Evolutionary conservation across 92 coral and sea anemone species (phyloP).

Genomic region (Umimayanthus chanpuru): DNA sequence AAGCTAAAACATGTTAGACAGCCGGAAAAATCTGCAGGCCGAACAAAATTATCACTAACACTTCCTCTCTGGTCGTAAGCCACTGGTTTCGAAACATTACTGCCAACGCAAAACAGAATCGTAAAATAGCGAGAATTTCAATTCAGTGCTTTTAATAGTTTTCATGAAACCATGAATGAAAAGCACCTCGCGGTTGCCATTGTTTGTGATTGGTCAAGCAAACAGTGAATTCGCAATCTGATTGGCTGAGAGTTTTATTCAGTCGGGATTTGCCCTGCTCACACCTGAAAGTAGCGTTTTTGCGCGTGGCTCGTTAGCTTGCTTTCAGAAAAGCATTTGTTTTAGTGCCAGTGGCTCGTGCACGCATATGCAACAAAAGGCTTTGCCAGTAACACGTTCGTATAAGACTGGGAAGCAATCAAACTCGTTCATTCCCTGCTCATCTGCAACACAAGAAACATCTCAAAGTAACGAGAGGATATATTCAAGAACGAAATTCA

Average conservation of each 20-base stretch:
- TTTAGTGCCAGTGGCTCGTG: slow-evolving; percentile 71
- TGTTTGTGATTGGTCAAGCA: slow-evolving; percentile 84
- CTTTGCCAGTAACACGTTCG: slow-evolving; percentile 33
- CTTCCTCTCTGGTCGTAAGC: slow-evolving; percentile 15
- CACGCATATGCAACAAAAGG: slow-evolving; percentile 63
- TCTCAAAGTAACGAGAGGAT: background rate
- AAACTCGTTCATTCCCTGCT: slow-evolving; percentile 23
- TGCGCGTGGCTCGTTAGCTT: slow-evolving; percentile 94
- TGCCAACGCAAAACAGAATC: background rate
- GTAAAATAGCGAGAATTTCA: background rate
- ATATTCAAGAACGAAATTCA: background rate
- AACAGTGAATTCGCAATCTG: slow-evolving; percentile 57
- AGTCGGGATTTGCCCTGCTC: slow-evolving; percentile 81
- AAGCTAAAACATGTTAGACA: slow-evolving; percentile 37
- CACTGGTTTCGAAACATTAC: background rate
- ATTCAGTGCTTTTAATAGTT: slow-evolving; percentile 3
- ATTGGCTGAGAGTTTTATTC: slow-evolving; percentile 80
- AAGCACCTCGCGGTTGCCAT: slow-evolving; percentile 41
- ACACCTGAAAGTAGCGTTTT: slow-evolving; percentile 78
- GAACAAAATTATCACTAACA: background rate
- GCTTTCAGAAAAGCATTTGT: slow-evolving; percentile 83
- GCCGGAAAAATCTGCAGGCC: slow-evolving; percentile 13
- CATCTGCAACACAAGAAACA: slow-evolving; percentile 19
- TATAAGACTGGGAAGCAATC: slow-evolving; percentile 19
- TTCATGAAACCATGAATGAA: slow-evolving; percentile 29